Base-by-base conservation (phyloP, 2,797 vertebrate species). In the Galaxias olidus region DNA sequence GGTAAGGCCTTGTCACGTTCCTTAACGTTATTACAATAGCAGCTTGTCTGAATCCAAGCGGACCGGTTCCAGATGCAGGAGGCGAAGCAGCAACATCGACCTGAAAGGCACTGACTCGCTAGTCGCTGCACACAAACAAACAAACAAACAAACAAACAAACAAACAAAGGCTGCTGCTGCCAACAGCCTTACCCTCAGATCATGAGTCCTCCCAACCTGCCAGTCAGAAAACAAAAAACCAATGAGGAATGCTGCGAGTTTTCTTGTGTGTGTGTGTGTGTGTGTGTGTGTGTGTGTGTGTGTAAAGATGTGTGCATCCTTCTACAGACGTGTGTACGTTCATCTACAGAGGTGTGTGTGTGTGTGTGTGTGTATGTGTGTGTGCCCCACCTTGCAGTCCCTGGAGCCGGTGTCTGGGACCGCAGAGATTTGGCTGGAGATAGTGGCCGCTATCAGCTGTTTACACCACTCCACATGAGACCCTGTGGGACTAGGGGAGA, bases 381-480 rank as follows among this genome's bases (percentile, higher is more conserved):
- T 8, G 5, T 41, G 10, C 15, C 66, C 40, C 90, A 98, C 96
- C 94, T 92, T 93, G 76, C 84, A 92, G 61, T 98, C 96, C 73
- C 93, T 90, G 84, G 76, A 89, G 46, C 90, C 63, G 76, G 59
- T 4, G 10, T 89, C 86, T 19, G 92, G 72, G 0, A 91, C 86
- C 66, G 90, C 87, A 46, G 95, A 93, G 86, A 96, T 94, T 89
- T 98, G 96, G 86, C 93, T 98, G 76, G 95, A 96, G 89, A 99
- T 95, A 71, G 97, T 98, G 61, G 96, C 97, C 64, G 97, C 97
- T 20, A 98, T 98, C 62, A 99, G 91, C 87, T 99, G 96, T 88
- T 98, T 98, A 82, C 97, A 99, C 97, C 97, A 99, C 76, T 99
- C 96, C 67, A 99, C 97, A 55, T 99, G 97, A 50, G 95, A 98